phyloP scores from a whole-genome alignment of 2,113 vertebrate species.

The Cheilinus undulatus region DNA sequence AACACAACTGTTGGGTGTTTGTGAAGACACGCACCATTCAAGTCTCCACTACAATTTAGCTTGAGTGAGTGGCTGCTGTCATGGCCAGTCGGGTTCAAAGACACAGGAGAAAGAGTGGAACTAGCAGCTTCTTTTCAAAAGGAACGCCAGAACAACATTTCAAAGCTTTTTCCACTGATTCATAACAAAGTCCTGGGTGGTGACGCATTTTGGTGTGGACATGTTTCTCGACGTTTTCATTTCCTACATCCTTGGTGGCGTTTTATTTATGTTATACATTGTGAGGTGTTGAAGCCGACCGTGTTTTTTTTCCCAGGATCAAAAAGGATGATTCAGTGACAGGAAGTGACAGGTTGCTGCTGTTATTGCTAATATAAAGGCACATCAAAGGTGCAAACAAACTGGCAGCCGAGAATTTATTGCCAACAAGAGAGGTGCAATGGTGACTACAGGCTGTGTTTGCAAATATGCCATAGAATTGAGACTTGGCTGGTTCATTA shows the following conservation, averaged over 20 bases:
- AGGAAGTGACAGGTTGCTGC: conserved; percentile 44
- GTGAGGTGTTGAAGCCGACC: conserved; percentile 18
- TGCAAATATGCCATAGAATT: conserved; percentile 15
- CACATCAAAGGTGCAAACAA: conserved; percentile 51
- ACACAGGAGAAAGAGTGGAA: conserved; percentile 13
- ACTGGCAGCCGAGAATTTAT: conserved; percentile 24
- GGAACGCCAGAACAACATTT: conserved; percentile 34
- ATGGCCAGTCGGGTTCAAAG: conserved; percentile 39
- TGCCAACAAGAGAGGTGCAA: conserved; percentile 13
- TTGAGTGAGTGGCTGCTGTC: conserved; percentile 25
- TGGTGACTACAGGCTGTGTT: conserved; percentile 26
- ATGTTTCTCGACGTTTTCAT: conserved; percentile 20
- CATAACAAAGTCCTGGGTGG: conserved; percentile 23
- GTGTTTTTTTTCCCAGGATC: conserved; percentile 6
- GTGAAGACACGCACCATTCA: conserved; percentile 21
- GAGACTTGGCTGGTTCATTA: not conserved
- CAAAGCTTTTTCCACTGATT: not conserved
- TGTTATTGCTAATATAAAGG: conserved; percentile 43
- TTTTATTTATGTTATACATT: conserved; percentile 48
- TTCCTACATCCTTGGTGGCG: conserved; percentile 6
- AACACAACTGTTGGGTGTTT: conserved; percentile 79
- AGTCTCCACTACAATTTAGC: conserved; percentile 16
- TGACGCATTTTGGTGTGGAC: conserved; percentile 19
- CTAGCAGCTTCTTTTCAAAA: conserved; percentile 32
- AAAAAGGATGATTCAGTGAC: conserved; percentile 36